Evolutionary conservation across 2,888 invertebrate genomes (phyloP).

Genomic region (Tipula unca): DNA sequence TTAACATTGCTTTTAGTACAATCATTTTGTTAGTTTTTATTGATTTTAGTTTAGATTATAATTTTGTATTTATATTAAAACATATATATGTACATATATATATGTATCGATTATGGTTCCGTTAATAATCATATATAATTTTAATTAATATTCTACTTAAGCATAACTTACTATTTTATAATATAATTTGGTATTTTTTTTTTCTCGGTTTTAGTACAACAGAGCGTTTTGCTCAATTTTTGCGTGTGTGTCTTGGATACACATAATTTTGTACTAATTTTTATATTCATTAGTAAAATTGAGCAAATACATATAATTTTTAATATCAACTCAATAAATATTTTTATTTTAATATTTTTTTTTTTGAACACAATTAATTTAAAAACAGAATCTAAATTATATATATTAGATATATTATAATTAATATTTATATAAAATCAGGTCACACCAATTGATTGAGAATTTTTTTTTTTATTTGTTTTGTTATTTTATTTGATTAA

Average conservation of each 20-base stretch:
- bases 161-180: not conserved
- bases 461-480: not conserved
- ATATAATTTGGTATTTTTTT: not conserved
- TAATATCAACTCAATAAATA: not conserved
- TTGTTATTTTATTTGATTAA: not conserved
- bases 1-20: not conserved
- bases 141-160: not conserved
- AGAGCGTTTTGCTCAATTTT: not conserved
- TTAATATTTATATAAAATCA: not conserved
- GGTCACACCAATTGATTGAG: slow-evolving; percentile 9
- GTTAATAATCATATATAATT: not conserved
- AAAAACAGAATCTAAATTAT: not conserved
- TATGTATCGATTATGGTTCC: not conserved
- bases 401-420: not conserved
- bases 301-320: not conserved
- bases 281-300: not conserved
- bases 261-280: not conserved
- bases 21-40: not conserved
- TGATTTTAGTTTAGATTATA: not conserved
- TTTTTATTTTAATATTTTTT: not conserved
- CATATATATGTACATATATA: not conserved
- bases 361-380: not conserved
- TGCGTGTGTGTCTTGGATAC: not conserved
- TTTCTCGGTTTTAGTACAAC: not conserved
- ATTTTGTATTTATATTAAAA: not conserved